phyloP scores from a whole-genome alignment of 2,113 vertebrate genomes.

The Charadrius vociferus region DNA sequence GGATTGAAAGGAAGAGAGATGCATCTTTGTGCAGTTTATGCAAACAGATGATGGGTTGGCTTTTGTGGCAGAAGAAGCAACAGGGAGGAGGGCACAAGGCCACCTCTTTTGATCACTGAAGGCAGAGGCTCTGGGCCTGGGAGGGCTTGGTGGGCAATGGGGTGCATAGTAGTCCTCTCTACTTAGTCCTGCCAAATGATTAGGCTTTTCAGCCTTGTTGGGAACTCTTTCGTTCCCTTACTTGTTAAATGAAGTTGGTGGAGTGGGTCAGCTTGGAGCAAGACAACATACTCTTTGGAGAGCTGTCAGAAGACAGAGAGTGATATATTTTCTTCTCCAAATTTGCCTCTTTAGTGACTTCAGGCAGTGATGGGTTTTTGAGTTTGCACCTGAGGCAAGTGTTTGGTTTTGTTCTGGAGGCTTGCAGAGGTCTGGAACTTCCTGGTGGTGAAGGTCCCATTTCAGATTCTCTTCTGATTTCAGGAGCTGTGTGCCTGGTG shows the following conservation, averaged over 20 bases:
- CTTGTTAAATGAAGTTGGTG: not conserved
- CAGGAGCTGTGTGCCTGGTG: not conserved
- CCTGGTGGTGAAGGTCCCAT: not conserved
- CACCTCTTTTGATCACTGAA: not conserved
- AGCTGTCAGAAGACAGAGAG: not conserved
- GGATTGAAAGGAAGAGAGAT: not conserved
- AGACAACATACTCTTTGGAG: not conserved
- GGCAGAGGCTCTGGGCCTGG: not conserved
- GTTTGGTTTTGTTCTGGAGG: not conserved
- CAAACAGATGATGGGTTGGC: not conserved
- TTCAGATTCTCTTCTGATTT: not conserved
- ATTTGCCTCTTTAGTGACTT: not conserved
- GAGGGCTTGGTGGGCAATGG: not conserved
- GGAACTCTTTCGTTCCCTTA: not conserved
- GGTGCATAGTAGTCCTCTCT: not conserved
- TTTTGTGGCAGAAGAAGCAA: not conserved
- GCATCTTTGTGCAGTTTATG: not conserved
- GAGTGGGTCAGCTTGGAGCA: not conserved
- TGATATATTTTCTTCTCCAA: not conserved
- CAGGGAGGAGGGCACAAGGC: not conserved
- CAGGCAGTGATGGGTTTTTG: not conserved
- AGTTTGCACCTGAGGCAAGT: not conserved
- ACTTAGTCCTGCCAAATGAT: not conserved
- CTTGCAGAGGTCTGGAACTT: not conserved
- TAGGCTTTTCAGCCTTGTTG: not conserved